Conservation (phyloP, 2,113 vertebrate species). For the Trogon surrucura region DNA sequence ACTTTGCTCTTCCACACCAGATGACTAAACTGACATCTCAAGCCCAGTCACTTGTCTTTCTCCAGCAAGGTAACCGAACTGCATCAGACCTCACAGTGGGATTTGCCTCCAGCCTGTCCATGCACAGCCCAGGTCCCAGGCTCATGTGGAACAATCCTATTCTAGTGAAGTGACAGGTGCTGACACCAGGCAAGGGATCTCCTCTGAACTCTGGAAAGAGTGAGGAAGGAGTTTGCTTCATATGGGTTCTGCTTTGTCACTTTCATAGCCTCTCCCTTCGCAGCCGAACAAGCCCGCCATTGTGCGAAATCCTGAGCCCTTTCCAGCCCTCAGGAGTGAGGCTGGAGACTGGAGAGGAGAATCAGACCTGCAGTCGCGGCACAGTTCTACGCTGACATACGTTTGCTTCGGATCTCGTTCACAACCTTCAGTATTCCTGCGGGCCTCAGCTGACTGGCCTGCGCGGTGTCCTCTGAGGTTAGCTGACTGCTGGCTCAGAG, state of each 20-base stretch:
- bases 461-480: background rate
- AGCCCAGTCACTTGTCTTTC: background rate
- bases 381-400: fast-evolving
- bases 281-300: background rate
- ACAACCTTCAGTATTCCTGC: background rate
- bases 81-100: background rate
- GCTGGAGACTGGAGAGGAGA: background rate
- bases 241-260: background rate
- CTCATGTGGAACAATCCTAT: background rate
- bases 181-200: background rate
- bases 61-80: background rate
- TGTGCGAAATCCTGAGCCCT: background rate
- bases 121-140: background rate
- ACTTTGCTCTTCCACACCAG: background rate
- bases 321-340: background rate
- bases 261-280: background rate
- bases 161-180: background rate
- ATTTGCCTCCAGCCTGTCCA: background rate
- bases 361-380: background rate
- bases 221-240: background rate
- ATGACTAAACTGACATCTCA: background rate
- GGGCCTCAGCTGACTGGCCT: background rate
- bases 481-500: background rate
- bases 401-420: background rate
- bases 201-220: background rate